These are phyloP conservation scores for Pseudomyrmex sp. DNA, from an alignment of 1,140 invertebrate genomes.

Conservation along the genomic window DNA sequence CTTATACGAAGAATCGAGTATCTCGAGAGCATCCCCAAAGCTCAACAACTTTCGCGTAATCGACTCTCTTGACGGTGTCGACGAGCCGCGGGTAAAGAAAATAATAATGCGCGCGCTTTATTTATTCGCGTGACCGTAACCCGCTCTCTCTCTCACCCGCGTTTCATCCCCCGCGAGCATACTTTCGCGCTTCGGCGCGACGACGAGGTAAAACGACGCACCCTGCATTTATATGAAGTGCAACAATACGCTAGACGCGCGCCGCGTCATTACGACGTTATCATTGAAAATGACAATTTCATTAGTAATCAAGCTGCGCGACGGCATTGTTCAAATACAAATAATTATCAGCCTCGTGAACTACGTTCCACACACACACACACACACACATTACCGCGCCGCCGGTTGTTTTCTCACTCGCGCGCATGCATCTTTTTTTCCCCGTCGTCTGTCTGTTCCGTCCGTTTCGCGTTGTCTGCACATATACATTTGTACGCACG, in stretches of 20 bases:
- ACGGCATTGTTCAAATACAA: conserved; percentile 74
- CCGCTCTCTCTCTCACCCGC: not conserved
- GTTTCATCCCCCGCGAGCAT: conserved; percentile 16
- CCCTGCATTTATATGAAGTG: conserved; percentile 60
- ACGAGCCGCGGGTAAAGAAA: conserved; percentile 45
- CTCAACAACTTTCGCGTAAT: conserved; percentile 19
- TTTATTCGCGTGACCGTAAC: conserved; percentile 64
- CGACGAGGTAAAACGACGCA: conserved; percentile 55
- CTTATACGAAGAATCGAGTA: conserved; percentile 3
- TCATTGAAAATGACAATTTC: conserved; percentile 77
- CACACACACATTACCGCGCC: too few species aligned
- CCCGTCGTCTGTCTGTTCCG: not conserved
- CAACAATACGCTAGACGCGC: conserved; percentile 18
- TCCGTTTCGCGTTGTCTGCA: conserved; percentile 10
- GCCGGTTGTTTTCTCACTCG: conserved; percentile 1
- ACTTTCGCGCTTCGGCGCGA: conserved; percentile 6
- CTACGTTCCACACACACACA: not conserved
- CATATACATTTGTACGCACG: conserved; percentile 31
- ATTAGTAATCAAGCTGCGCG: conserved; percentile 78
- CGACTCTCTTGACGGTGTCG: conserved; percentile 34
- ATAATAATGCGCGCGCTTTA: conserved; percentile 51
- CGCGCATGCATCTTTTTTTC: not conserved
- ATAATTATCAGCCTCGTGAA: conserved; percentile 71
- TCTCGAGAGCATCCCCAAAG: not conserved
- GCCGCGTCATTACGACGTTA: conserved; percentile 58